A percentile compares a stretch with the other conserved stretches of the same genome.
These are phyloP conservation scores for Columbina picui DNA, from an alignment of 2,113 vertebrate species.

Conservation along the genomic window DNA sequence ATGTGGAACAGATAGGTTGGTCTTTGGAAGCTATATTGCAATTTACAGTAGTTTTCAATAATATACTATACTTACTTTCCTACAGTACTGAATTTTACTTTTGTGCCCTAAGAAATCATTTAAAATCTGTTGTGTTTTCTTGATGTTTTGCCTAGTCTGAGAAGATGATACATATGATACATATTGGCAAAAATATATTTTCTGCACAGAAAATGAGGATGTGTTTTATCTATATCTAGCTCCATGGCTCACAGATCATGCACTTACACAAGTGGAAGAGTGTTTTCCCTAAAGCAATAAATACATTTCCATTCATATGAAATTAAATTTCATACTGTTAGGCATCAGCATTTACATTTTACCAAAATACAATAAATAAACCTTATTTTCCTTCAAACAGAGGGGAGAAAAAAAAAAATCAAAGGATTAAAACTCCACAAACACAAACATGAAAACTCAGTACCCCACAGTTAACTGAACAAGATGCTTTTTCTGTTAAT, in stretches of 20 bases:
- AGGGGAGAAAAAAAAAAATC: background rate
- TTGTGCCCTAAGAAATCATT: background rate
- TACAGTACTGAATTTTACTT: background rate
- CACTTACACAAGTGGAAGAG: background rate
- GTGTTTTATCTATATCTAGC: background rate
- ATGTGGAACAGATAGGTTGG: background rate
- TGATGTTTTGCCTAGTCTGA: background rate
- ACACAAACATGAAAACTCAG: background rate
- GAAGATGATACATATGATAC: background rate
- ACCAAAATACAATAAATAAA: background rate
- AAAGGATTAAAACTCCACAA: background rate
- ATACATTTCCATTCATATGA: constrained; percentile 6
- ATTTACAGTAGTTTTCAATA: background rate
- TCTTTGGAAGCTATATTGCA: background rate
- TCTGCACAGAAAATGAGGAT: background rate
- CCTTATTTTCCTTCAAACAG: background rate
- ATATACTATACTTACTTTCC: background rate
- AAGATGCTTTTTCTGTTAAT: background rate
- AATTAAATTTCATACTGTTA: background rate
- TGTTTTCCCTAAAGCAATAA: background rate
- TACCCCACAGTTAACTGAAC: background rate
- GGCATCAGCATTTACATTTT: background rate
- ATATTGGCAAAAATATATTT: background rate
- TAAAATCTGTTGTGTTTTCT: background rate
- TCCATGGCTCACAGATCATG: constrained; percentile 36